Conservation (phyloP, 35 echinoderm and acorn worm species). For the Amphiura filiformis region DNA sequence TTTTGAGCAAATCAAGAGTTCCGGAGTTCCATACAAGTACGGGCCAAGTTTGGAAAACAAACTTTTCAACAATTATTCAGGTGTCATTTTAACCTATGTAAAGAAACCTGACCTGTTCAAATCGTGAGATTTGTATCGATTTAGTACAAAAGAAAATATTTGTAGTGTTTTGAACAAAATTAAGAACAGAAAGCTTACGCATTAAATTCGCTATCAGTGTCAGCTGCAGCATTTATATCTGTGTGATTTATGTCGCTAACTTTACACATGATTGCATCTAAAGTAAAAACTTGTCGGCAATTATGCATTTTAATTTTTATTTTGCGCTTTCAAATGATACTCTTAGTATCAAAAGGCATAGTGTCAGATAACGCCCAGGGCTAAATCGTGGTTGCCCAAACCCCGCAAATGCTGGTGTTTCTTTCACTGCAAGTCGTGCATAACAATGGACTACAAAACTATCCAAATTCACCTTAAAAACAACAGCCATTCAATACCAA, state of each 20-base stretch:
- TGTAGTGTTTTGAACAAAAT: no score
- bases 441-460: background rate
- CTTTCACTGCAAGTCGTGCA: background rate
- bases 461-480: no score
- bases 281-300: constrained; percentile 1
- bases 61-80: no score
- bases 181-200: no score
- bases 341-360: background rate
- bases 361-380: background rate
- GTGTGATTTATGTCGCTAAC: background rate
- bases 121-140: no score
- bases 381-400: background rate
- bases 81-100: no score
- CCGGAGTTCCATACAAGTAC: no score
- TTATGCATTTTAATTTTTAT: constrained; percentile 3
- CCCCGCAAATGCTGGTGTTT: background rate
- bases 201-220: background rate
- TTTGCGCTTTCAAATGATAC: background rate
- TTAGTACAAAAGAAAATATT: no score
- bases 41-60: no score
- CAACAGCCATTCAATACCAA: no score
- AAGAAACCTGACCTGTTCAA: no score
- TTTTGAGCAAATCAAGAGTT: no score
- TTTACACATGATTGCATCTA: background rate
- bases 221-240: background rate